These are phyloP conservation scores for Sminthopsis crassicaudata DNA, from an alignment of 2,113 vertebrate genomes.

Conservation along the genomic window DNA sequence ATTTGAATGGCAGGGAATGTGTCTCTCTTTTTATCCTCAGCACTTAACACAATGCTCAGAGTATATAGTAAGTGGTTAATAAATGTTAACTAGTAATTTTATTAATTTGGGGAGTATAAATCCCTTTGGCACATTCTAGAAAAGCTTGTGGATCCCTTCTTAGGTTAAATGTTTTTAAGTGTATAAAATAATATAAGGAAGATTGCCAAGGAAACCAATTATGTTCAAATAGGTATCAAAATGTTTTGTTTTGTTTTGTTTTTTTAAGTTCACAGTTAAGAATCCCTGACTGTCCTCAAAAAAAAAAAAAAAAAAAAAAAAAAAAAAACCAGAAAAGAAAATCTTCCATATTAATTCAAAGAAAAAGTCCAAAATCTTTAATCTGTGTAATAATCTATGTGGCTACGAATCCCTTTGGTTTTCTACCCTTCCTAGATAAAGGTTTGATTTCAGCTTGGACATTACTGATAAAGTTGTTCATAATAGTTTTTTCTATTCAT, in stretches of 20 bases:
- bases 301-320: not conserved
- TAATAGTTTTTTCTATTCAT: not conserved
- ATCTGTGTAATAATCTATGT: not conserved
- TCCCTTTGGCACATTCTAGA: not conserved
- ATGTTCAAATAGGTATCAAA: not conserved
- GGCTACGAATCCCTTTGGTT: not conserved
- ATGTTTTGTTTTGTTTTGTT: no score
- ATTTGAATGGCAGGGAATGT: not conserved
- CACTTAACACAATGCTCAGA: not conserved
- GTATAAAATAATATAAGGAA: not conserved
- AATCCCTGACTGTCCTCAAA: not conserved
- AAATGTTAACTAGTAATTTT: not conserved
- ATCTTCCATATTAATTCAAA: not conserved
- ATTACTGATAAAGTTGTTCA: not conserved
- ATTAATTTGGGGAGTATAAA: not conserved
- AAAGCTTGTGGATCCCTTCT: not conserved
- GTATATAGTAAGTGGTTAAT: not conserved
- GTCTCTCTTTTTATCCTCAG: not conserved
- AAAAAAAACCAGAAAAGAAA: not conserved
- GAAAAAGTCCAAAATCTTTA: not conserved
- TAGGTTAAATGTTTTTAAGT: not conserved
- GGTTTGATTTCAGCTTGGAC: not conserved
- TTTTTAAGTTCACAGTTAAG: not conserved
- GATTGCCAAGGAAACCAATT: not conserved
- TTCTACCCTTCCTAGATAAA: not conserved